Evolutionary conservation across 2,888 invertebrate genomes (phyloP).

Genomic region (Portevinia maculata): DNA sequence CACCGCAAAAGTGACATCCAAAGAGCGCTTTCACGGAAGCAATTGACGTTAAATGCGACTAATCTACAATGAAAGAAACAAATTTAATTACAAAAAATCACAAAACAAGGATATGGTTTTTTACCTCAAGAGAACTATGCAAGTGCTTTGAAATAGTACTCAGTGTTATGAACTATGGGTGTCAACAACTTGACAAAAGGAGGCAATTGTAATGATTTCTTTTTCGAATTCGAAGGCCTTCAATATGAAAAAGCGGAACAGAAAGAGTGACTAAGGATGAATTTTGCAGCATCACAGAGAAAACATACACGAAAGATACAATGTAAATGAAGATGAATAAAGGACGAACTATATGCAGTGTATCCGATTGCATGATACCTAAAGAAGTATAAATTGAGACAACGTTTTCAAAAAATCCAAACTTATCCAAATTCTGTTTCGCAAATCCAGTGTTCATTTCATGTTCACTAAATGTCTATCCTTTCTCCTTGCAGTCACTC

Average conservation of each 20-base stretch:
- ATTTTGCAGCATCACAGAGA: no score
- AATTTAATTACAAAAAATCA: constrained; percentile 1
- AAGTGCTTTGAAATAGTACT: background rate
- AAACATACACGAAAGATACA: no score
- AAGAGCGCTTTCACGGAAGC: background rate
- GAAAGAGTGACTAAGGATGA: no score
- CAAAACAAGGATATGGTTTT: background rate
- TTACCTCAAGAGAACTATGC: background rate
- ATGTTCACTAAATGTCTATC: constrained; percentile 1
- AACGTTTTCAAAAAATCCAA: no score
- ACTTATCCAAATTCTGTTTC: no score
- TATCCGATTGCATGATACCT: no score
- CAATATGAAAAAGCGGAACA: no score
- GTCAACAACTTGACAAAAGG: background rate
- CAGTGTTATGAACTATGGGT: background rate
- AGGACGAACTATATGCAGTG: no score
- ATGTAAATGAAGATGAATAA: no score
- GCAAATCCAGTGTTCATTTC: no score
- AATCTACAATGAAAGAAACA: constrained; percentile 1
- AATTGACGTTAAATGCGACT: constrained; percentile 1
- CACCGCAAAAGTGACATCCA: background rate
- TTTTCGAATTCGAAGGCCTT: no score
- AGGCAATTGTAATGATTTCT: background rate
- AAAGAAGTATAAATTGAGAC: no score
- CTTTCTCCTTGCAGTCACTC: constrained; percentile 76